Evolutionary conservation across 2,113 vertebrate species (phyloP), one percentile per base, ranked within the genome.

Genomic region (Choloepus hoffmanni): DNA sequence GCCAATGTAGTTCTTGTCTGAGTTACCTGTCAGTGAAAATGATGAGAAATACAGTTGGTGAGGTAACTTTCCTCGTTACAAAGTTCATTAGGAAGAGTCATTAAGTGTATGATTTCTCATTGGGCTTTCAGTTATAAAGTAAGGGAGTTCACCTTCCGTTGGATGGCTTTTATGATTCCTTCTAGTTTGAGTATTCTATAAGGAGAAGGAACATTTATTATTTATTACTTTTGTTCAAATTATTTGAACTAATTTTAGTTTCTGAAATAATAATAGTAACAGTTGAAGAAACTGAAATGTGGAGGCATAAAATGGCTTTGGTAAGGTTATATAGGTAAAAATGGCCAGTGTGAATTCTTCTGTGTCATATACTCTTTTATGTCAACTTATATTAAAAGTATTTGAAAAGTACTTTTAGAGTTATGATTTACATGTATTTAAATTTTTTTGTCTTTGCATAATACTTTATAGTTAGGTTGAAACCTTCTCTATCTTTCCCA

Each of bases 361-460:
- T 24, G 24, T 68, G 45, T 63, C 77, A 7, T 81, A 0, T n/a
- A 15, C 5, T 85, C 48, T 68, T 90, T 90, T 62, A 84, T 68
- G n/a, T 76, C 24, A 70, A 43, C 45, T 90, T 83, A 4, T 58
- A 28, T 74, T 90, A 13, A 55, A 55, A 63, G 7, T 63, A 73
- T 89, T 95, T 93, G 93, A 72, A 95, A 63, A 68, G 14, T 33
- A 21, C 43, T 88, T 94, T 68, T 23, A 65, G 43, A 87, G 5
- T 68, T 94, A 30, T n/a, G 24, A 87, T 58, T 82, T 95, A 30
- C 13, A 43, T 83, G 5, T 43, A 58, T 92, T 95, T 91, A 85
- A 76, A 2, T 72, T 30, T 83, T n/a, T 58, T 36, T 50, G 23
- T 62, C 43, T 72, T 67, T 86, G 28, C 11, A 23, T 58, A 92